phyloP scores from a whole-genome alignment of 1,140 invertebrate species.

The Thaumetopoea pityocampa region DNA sequence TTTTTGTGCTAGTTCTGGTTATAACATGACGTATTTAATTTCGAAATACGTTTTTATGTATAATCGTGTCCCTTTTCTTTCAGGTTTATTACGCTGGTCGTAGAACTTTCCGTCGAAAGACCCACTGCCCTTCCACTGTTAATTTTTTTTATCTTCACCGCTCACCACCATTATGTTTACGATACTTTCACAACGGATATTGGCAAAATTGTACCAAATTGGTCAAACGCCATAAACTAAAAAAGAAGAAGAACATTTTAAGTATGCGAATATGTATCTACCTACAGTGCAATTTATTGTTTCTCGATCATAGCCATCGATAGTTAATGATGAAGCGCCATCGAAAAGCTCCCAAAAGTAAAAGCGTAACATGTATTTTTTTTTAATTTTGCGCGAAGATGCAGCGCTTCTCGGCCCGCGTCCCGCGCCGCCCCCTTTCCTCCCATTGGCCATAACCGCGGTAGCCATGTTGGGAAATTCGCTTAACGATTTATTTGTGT shows the following conservation, averaged over 20 bases:
- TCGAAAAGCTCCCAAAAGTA: slow-evolving; percentile 32
- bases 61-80: too few relatives aligned
- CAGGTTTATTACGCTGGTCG: too few relatives aligned
- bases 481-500: slow-evolving; percentile 53
- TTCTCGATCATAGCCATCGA: slow-evolving; percentile 16
- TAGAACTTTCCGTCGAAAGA: too few relatives aligned
- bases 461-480: slow-evolving; percentile 57
- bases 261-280: slow-evolving; percentile 2
- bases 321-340: slow-evolving; percentile 26
- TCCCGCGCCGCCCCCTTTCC: slow-evolving; percentile 25
- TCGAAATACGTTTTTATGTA: too few relatives aligned
- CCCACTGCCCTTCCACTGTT: too few relatives aligned
- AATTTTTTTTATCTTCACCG: too few relatives aligned
- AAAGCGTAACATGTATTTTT: slow-evolving; percentile 34
- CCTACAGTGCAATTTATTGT: slow-evolving; percentile 13
- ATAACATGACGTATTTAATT: too few relatives aligned
- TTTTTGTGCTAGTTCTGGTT: too few relatives aligned
- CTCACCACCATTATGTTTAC: too few relatives aligned
- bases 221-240: too few relatives aligned
- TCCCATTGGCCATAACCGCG: slow-evolving; percentile 29
- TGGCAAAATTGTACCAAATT: too few relatives aligned
- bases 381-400: slow-evolving; percentile 48
- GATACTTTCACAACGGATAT: too few relatives aligned
- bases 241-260: slow-evolving; percentile 1
- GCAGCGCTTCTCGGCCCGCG: slow-evolving; percentile 23